Evolutionary conservation across 92 coral and sea anemone genomes (phyloP), one percentile per base, ranked within the genome.

Genomic region (Muricea muricata): DNA sequence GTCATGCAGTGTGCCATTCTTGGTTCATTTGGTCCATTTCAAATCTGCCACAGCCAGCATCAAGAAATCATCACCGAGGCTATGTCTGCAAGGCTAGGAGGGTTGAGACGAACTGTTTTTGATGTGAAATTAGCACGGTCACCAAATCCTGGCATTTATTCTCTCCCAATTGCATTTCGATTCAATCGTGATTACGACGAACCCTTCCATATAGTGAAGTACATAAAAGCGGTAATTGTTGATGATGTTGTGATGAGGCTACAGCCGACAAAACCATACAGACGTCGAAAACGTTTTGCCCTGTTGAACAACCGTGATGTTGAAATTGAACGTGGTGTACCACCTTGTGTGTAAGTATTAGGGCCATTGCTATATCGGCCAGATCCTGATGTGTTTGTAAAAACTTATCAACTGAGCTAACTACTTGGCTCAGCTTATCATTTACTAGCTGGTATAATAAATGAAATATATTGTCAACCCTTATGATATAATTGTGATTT

Each of bases 131-230:
- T n/a, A n/a, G n/a, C n/a, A n/a, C n/a, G n/a, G n/a, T n/a, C n/a
- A n/a, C n/a, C n/a, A n/a, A 75, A 75, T 25, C 81, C 81, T 47
- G 81, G 81, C 3, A 18, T 25, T 11, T 75, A 75, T 75, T 52
- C 20, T 23, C 35, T 75, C 26, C 18, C 40, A 0, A 65, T 75
- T 24, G 81, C 65, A 2, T 75, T 75, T 29, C 26, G 47, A 42
- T 75, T 75, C 65, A n/a, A 57, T n/a, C 81, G 81, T 7, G 81
- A 32, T 65, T 6, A 82, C 23, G 61, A 79, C 0, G 55, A 71
- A 65, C 66, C 71, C 0, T 93, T 91, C 82, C 94, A 93, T 52
- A 91, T 93, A 63, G 91, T 92, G 10, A 86, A 93, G 65, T 91
- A 88, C 65, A 52, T 93, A 32, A 86, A 80, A 73, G 94, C 93